Base-by-base conservation (phyloP, 2,888 invertebrate species). In the Drosophila heteroneura region DNA sequence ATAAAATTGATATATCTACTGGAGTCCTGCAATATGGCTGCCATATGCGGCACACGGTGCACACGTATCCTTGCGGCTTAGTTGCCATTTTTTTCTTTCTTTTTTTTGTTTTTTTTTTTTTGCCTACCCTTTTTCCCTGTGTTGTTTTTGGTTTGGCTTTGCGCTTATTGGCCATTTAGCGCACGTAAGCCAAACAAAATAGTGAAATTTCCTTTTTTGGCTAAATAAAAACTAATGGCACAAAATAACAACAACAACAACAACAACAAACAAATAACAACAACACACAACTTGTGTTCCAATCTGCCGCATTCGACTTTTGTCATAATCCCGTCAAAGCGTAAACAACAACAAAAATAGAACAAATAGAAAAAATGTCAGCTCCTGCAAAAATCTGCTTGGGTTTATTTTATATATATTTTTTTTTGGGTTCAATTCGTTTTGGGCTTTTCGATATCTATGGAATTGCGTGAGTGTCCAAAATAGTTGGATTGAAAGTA, bases 151-250 rank as follows among this genome's bases (percentile, higher is more conserved):
- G 51, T 69, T 70, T 53, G 44, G 41, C 53, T 47, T 16, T 61
- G 51, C 76, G 83, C 91, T 91, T 91, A 91, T 88, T 90, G 91
- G 72, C 90, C 89, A 90, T 90, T 90, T 91, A 84, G 88, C 83
- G 78, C 81, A 90, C 89, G 91, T 91, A 81, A 86, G 81, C 85
- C 76, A 64, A 85, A 74, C 56, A 82, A 88, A 90, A 86, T 85
- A 82, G 81, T 85, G 78, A 67, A 74, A 87, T 81, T 81, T 81
- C 19, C 26, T 53, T 47, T 47, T 44, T 16, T 10, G 30, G 41
- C 44, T 76, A 70, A 80, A 91, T 90, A 90, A 90, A 90, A 91
- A 85, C 91, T 90, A 91, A 90, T 90, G 74, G 85, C 82, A 72
- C 44, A 68, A 49, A 66, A 66, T 60, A 67, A 44, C 67, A 64